Evolutionary conservation across 2,888 invertebrate species (phyloP), one percentile per base, ranked within the genome.

Genomic region (Saturnia pavonia): DNA sequence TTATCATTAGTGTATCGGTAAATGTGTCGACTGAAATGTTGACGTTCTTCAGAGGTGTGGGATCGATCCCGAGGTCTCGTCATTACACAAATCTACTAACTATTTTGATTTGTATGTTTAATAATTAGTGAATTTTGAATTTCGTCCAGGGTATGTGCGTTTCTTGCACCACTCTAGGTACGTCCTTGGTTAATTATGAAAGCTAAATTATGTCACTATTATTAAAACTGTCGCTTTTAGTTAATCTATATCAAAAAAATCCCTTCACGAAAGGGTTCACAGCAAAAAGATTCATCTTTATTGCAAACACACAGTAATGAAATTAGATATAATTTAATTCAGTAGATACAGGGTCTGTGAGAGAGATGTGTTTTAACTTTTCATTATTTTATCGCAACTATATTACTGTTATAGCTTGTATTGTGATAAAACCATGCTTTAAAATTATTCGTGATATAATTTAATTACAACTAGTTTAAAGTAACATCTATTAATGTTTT

Each of bases 251-350:
- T 60, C 57, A 60, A 60, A 60, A 60, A 60, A 60, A 11, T 54
- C 42, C 19, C 7, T 34, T 57, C 45, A 11, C 45, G 45, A 12
- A 63, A 77, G 71, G 68, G 69, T 70, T 72, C 67, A 45, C 54
- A 22, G n/a, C 8, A 73, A 72, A 73, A 75, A 71, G 76, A 73
- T 74, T 74, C 75, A 78, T 76, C 79, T 79, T 73, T 71, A 73
- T 72, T 74, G 76, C 27, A 60, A 69, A 69, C 69, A 69, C 72
- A 54, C 70, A 67, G 73, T 80, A 79, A 80, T 78, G 78, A 79
- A 79, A 77, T 79, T 76, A 77, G 54, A 63, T 63, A 69, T 63
- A 80, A 80, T 78, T 77, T 76, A 75, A 76, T 80, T 74, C 72
- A 67, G 74, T 78, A 27, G 27, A 60, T 60, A 60, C 57, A 14